Conservation (phyloP, 1,140 invertebrate species). For the Kradibia gibbosae region DNA sequence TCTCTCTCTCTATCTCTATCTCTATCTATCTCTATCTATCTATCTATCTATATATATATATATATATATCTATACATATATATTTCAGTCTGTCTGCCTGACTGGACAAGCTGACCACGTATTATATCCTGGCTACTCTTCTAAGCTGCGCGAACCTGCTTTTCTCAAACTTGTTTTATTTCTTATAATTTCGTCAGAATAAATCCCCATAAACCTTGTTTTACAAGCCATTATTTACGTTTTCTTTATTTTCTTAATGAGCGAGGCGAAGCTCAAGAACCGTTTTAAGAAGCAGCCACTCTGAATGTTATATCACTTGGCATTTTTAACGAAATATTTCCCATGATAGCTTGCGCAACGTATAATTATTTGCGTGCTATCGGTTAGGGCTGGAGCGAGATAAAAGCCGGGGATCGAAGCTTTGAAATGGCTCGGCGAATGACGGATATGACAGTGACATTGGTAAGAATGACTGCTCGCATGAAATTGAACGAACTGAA, state of each 20-base stretch:
- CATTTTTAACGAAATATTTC: too few relatives aligned
- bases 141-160: not conserved
- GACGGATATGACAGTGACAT: slow-evolving; percentile 29
- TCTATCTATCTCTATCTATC: too few relatives aligned
- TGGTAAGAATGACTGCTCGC: not conserved
- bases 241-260: not conserved
- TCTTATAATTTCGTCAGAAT: not conserved
- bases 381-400: too few relatives aligned
- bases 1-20: too few relatives aligned
- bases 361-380: too few relatives aligned
- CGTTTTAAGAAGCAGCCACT: not conserved
- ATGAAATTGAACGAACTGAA: slow-evolving; percentile 16
- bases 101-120: not conserved
- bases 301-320: not conserved
- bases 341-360: too few relatives aligned
- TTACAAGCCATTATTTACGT: not conserved
- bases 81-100: too few relatives aligned
- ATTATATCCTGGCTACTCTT: not conserved
- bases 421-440: not conserved
- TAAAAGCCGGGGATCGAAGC: too few relatives aligned
- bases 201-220: not conserved
- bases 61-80: too few relatives aligned
- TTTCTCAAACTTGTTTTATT: not conserved
- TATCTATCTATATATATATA: too few relatives aligned
- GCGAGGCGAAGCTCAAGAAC: not conserved